Conservation (phyloP, 2,888 invertebrate species). For the Drosophila macrospina region DNA sequence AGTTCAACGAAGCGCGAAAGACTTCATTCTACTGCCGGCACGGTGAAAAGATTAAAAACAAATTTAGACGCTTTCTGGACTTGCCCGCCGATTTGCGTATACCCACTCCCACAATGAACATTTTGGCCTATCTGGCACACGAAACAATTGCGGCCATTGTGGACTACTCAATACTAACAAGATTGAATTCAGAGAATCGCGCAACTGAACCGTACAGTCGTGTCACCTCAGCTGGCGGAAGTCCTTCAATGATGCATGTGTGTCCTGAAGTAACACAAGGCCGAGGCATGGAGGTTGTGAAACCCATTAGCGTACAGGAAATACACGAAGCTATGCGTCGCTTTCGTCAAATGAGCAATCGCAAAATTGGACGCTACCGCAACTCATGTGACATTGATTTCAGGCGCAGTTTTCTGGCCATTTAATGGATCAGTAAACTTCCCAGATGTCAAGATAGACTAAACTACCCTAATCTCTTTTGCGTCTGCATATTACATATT, state of each 20-base stretch:
- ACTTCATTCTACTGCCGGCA: constrained; percentile 89
- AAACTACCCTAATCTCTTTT: too few relatives aligned
- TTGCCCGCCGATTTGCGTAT: constrained; percentile 88
- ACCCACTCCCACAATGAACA: constrained; percentile 89
- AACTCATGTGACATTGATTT: constrained; percentile 82
- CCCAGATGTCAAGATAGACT: neutral
- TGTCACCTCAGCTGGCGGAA: constrained; percentile 85
- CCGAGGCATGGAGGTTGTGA: constrained; percentile 88
- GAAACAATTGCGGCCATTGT: constrained; percentile 96
- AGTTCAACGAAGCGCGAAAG: constrained; percentile 92
- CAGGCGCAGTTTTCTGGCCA: constrained; percentile 82
- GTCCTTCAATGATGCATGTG: constrained; percentile 84
- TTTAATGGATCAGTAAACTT: constrained; percentile 59
- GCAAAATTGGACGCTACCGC: constrained; percentile 82
- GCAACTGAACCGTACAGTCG: constrained; percentile 90
- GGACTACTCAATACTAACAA: constrained; percentile 92
- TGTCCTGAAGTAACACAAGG: constrained; percentile 86
- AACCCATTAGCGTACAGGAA: constrained; percentile 91
- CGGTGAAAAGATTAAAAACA: constrained; percentile 86
- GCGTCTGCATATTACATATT: too few relatives aligned
- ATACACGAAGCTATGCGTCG: constrained; percentile 93
- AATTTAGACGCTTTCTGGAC: constrained; percentile 88
- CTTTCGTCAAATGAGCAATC: constrained; percentile 84
- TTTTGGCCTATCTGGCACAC: constrained; percentile 94
- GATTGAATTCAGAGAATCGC: constrained; percentile 90